Percentiles rank a stretch among this genome's conserved stretches.
Evolutionary conservation across 2,888 invertebrate genomes (phyloP).

Genomic region (Lithosia quadra): DNA sequence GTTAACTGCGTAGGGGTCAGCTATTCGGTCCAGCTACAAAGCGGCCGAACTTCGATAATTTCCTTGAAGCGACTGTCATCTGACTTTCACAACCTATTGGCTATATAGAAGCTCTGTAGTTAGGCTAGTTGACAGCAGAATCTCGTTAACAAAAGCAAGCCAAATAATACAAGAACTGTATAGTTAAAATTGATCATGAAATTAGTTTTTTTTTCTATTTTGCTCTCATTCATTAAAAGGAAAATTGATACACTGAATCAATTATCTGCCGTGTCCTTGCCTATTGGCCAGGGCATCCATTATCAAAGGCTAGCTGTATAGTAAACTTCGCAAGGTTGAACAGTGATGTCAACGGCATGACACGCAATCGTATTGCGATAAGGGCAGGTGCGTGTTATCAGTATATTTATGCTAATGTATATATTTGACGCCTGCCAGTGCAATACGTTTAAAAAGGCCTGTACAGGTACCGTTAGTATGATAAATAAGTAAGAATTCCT

Average conservation of each 20-base stretch:
- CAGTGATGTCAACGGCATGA: constrained; percentile 46
- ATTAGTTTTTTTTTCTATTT: not conserved
- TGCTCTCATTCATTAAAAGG: not conserved
- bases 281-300: not conserved
- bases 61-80: too few species aligned
- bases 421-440: not conserved
- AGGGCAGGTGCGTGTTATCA: constrained; percentile 41
- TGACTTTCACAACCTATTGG: too few species aligned
- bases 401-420: constrained; percentile 37
- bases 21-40: too few species aligned
- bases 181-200: too few species aligned
- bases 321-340: constrained; percentile 24
- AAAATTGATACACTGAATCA: not conserved
- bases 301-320: not conserved
- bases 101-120: too few species aligned
- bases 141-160: too few species aligned
- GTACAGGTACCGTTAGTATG: not conserved
- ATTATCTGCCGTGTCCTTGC: not conserved
- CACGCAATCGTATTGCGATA: constrained; percentile 28
- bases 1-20: too few species aligned
- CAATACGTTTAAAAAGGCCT: not conserved
- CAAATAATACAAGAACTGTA: too few species aligned
- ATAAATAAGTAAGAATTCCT: too few species aligned
- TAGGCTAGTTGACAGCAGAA: too few species aligned
- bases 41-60: too few species aligned